Conservation (phyloP, 2,113 vertebrate species). For the Paramormyrops kingsleyae region DNA sequence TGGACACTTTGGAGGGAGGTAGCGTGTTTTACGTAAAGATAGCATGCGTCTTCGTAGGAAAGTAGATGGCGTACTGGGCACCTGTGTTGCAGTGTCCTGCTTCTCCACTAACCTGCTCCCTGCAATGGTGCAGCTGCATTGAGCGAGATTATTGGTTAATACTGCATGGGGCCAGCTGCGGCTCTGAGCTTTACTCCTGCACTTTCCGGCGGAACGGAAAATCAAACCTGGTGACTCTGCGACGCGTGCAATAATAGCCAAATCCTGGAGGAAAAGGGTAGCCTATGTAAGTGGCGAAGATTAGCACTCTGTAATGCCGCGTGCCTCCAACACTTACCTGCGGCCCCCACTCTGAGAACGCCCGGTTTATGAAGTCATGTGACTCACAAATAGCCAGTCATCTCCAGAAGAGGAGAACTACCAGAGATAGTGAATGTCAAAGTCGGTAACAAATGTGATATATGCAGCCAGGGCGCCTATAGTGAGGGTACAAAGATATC, state of each 20-base stretch:
- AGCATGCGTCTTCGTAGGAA: background rate
- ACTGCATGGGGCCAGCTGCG: background rate
- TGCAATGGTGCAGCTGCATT: background rate
- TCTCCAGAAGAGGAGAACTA: background rate
- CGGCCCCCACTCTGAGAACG: background rate
- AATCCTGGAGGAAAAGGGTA: background rate
- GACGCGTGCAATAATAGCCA: background rate
- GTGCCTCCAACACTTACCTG: background rate
- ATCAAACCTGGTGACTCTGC: background rate
- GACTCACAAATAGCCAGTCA: background rate
- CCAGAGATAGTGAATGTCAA: slow-evolving; percentile 9
- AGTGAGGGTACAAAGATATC: background rate
- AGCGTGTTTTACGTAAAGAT: background rate
- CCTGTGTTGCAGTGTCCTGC: background rate
- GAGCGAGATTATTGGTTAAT: background rate
- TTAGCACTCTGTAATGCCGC: background rate
- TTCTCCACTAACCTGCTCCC: background rate
- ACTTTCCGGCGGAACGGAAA: background rate
- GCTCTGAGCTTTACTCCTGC: background rate
- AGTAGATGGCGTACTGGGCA: background rate
- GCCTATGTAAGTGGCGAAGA: background rate
- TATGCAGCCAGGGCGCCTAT: background rate
- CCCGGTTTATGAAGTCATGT: background rate
- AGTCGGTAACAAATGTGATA: background rate
- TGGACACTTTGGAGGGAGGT: background rate